phyloP scores from a whole-genome alignment of 2,113 vertebrate species.

The Cyprinodon brontotheroides region DNA sequence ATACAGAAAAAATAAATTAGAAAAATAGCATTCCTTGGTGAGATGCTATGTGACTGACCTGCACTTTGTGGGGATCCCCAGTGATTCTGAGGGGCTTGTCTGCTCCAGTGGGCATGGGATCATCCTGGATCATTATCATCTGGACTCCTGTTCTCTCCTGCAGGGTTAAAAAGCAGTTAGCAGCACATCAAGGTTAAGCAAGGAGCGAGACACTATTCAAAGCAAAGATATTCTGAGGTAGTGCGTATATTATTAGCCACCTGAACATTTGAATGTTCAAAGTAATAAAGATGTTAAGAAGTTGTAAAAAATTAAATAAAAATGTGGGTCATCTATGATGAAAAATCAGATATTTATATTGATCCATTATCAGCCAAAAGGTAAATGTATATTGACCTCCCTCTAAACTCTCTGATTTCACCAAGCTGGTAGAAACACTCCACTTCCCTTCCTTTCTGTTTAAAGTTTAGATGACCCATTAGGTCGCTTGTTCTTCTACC shows the following conservation, averaged over 20 bases:
- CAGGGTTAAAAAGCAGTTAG: slow-evolving; percentile 27
- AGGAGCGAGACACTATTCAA: slow-evolving; percentile 19
- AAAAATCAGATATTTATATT: background rate
- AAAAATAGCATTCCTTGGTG: slow-evolving; percentile 17
- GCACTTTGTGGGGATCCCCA: slow-evolving; percentile 97
- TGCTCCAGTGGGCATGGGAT: slow-evolving; percentile 93
- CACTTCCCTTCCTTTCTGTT: no score
- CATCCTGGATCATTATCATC: slow-evolving; percentile 99
- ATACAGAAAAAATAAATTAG: slow-evolving; percentile 24
- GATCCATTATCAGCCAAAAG: no score
- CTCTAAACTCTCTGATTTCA: no score
- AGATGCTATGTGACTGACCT: slow-evolving; percentile 76
- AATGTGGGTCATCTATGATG: background rate
- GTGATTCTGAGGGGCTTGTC: slow-evolving; percentile 98
- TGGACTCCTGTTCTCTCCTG: slow-evolving; percentile 98
- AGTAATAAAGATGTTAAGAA: background rate
- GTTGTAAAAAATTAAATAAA: background rate
- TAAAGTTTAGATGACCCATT: no score
- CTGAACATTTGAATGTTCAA: background rate
- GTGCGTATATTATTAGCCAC: background rate
- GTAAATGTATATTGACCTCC: no score
- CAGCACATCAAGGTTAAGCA: slow-evolving; percentile 27
- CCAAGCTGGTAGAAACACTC: no score
- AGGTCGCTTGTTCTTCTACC: no score
- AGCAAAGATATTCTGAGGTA: slow-evolving; percentile 4